These are phyloP conservation scores for Hydrophis major DNA, from an alignment of 2,797 vertebrate species.

Conservation along the genomic window DNA sequence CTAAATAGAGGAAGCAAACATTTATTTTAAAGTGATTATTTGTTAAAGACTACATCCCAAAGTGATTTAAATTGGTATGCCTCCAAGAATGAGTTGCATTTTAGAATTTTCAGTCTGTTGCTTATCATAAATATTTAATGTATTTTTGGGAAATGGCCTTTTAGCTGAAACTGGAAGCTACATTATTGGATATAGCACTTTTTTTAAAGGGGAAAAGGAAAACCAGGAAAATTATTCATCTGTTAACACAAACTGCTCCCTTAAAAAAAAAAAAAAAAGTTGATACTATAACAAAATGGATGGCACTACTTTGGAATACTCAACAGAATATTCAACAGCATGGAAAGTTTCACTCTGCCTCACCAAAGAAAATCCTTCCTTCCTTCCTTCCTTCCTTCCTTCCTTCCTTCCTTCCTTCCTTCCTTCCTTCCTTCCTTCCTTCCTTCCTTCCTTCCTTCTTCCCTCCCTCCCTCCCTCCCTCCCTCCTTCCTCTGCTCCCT, in stretches of 20 bases:
- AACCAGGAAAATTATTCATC: neutral
- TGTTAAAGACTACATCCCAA: neutral
- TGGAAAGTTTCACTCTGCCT: neutral
- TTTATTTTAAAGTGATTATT: neutral
- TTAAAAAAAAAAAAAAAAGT: neutral
- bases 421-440: neutral
- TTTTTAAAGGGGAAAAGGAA: neutral
- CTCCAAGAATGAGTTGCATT: neutral
- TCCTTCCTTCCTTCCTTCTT: neutral
- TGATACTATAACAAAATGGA: neutral
- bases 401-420: neutral
- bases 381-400: neutral
- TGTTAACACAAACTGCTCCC: neutral
- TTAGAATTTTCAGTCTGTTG: neutral
- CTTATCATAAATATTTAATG: neutral
- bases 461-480: too few species aligned
- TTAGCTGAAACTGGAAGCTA: neutral
- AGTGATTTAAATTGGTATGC: neutral
- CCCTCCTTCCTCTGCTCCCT: too few species aligned
- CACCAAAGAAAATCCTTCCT: too few species aligned
- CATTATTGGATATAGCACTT: neutral
- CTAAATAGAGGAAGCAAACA: neutral
- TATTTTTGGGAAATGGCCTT: neutral
- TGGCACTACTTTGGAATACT: too few species aligned
- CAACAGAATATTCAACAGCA: neutral